A percentile compares a stretch with the other conserved stretches of the same genome.
Conservation (phyloP, 2,113 vertebrate genomes). For the Epinephelus lanceolatus region DNA sequence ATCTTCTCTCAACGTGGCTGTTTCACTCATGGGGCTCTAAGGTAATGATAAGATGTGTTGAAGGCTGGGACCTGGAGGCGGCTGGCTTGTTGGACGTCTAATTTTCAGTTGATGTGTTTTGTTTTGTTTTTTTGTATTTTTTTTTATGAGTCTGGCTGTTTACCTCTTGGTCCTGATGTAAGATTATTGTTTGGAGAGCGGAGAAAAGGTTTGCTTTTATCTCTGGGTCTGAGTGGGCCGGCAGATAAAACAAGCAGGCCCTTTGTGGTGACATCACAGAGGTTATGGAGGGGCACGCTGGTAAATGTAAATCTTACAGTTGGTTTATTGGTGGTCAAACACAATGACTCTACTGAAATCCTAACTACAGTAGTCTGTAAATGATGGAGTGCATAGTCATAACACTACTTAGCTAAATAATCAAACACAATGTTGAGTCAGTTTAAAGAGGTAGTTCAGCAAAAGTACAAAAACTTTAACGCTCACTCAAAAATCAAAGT, state of each 20-base stretch:
- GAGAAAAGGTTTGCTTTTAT: conserved; percentile 60
- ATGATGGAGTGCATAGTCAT: conserved; percentile 9
- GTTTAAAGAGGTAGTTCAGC: not conserved
- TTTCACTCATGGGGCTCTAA: conserved; percentile 20
- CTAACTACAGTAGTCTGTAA: conserved; percentile 15
- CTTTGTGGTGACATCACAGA: conserved; percentile 39
- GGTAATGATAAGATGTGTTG: conserved; percentile 37
- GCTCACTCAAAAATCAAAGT: not conserved
- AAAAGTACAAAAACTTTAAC: not conserved
- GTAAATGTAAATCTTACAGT: conserved; percentile 32
- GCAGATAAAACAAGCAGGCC: conserved; percentile 49
- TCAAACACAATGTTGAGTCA: conserved; percentile 12
- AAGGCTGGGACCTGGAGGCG: conserved; percentile 22
- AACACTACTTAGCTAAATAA: conserved; percentile 25
- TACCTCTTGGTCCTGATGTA: conserved; percentile 50
- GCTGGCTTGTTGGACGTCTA: conserved; percentile 35
- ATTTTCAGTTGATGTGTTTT: conserved; percentile 47
- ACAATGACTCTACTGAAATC: conserved; percentile 34
- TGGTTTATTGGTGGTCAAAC: conserved; percentile 43
- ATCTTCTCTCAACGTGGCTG: conserved; percentile 17
- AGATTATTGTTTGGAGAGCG: conserved; percentile 61
- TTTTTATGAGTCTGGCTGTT: conserved; percentile 56
- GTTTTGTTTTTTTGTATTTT: conserved; percentile 12
- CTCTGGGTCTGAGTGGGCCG: conserved; percentile 31
- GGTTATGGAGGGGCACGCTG: conserved; percentile 38